A percentile compares a stretch with the other conserved stretches of the same genome.
Evolutionary conservation across 2,797 vertebrate species (phyloP).

Genomic region (Myripristis murdjan): DNA sequence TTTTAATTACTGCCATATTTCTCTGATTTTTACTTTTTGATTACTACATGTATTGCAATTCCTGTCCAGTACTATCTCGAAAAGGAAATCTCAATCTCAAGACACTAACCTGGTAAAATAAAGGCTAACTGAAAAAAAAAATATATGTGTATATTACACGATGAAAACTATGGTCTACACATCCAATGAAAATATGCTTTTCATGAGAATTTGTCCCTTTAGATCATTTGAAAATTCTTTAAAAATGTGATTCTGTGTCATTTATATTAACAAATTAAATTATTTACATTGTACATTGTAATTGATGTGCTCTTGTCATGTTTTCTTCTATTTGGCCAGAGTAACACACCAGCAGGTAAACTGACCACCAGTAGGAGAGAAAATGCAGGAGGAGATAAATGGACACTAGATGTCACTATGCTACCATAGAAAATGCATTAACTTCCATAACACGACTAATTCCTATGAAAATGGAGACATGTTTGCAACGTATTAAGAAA

Average conservation of each 20-base stretch:
- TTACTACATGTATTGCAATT: too few species aligned
- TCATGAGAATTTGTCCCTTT: neutral
- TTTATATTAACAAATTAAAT: neutral
- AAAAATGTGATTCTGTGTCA: neutral
- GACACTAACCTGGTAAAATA: too few species aligned
- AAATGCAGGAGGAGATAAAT: neutral
- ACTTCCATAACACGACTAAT: neutral
- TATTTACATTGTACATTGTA: neutral
- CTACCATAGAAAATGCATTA: constrained; percentile 11
- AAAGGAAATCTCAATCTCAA: too few species aligned
- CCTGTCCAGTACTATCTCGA: too few species aligned
- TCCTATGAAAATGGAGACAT: neutral
- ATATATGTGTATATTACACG: neutral
- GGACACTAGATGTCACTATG: constrained; percentile 74
- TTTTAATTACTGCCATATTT: too few species aligned
- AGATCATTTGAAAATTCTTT: too few species aligned
- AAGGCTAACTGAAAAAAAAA: too few species aligned
- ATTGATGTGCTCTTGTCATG: neutral
- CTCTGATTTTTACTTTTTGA: too few species aligned
- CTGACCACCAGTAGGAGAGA: too few species aligned
- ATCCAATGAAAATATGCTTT: too few species aligned
- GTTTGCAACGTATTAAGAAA: neutral
- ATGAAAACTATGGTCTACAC: neutral
- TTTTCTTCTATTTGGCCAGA: too few species aligned
- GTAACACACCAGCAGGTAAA: too few species aligned